Evolutionary conservation across 1,140 invertebrate genomes (phyloP).

Genomic region (Octopus sinensis): DNA sequence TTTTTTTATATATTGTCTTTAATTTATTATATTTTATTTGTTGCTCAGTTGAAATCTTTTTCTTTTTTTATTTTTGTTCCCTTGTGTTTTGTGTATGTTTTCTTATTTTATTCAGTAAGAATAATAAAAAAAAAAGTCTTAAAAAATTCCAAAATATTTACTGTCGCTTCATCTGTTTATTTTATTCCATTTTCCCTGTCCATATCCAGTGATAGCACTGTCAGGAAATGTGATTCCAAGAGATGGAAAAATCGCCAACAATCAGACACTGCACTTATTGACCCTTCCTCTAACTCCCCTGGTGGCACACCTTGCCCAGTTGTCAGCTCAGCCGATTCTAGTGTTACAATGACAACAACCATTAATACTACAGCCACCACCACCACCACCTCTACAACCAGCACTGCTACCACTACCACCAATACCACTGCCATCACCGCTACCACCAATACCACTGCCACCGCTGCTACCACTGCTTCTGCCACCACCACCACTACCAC

Average conservation of each 20-base stretch:
- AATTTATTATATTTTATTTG: neutral
- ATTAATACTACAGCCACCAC: neutral
- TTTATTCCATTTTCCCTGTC: neutral
- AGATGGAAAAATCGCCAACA: conserved; percentile 33
- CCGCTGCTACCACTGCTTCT: too few species aligned
- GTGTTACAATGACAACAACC: conserved; percentile 3
- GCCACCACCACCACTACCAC: too few species aligned
- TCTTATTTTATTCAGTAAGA: conserved; percentile 21
- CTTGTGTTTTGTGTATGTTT: conserved; percentile 24
- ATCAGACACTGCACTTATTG: too few species aligned
- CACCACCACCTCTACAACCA: neutral
- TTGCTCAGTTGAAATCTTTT: neutral
- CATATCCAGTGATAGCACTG: conserved; percentile 45
- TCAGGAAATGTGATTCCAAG: conserved; percentile 48
- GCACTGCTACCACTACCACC: neutral
- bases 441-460: neutral
- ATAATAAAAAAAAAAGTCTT: too few species aligned
- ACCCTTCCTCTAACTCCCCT: too few species aligned
- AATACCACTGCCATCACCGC: neutral
- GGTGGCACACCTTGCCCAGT: too few species aligned
- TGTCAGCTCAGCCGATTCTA: too few species aligned
- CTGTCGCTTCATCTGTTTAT: too few species aligned
- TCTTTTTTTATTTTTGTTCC: conserved; percentile 13
- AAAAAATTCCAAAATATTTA: too few species aligned
- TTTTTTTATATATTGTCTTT: neutral